Evolutionary conservation across 2,888 invertebrate genomes (phyloP), one percentile per base, ranked within the genome.

Genomic region (Biston stratarius): DNA sequence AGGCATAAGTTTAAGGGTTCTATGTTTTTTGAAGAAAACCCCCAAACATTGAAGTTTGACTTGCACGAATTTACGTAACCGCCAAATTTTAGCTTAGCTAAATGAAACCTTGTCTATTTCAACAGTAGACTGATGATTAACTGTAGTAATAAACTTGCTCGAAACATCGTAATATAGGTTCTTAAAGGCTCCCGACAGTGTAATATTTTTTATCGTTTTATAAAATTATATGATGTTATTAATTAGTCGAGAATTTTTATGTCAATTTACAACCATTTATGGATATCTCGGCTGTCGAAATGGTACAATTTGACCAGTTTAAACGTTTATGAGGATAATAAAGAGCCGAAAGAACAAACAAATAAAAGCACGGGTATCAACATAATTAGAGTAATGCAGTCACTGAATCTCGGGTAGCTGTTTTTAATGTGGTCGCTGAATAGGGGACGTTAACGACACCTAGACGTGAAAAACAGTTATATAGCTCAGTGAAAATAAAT

Each of bases 381-480:
- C 77, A 79, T 89, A 91, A 91, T 91, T 87, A 91, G 86, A 79
- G 82, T 88, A 90, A 90, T 90, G 88, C 84, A 84, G 76, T 77
- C 79, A 78, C 77, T 85, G 81, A 83, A 84, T 83, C 80, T 76
- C 76, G 78, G 77, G 71, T 72, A 65, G 71, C 62, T 53, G 48
- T 60, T 66, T 70, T 66, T 67, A 62, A 70, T 64, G 68, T 61
- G 60, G 63, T 63, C 63, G 47, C 52, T 61, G 61, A 57, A 61
- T 64, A 58, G 64, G 59, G 67, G 52, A 52, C 47, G 52, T 42
- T 42, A 56, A 61, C 49, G 47, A 34, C 12, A 36, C n/a, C 24
- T 61, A 38, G 40, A 60, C 15, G 42, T 7, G 9, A 36, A 12
- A 33, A 2, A 36, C 61, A 52, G 66, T 58, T 15, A 33, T 51